Conservation (phyloP, 2,888 invertebrate species). For the Eupelmus urozonus region DNA sequence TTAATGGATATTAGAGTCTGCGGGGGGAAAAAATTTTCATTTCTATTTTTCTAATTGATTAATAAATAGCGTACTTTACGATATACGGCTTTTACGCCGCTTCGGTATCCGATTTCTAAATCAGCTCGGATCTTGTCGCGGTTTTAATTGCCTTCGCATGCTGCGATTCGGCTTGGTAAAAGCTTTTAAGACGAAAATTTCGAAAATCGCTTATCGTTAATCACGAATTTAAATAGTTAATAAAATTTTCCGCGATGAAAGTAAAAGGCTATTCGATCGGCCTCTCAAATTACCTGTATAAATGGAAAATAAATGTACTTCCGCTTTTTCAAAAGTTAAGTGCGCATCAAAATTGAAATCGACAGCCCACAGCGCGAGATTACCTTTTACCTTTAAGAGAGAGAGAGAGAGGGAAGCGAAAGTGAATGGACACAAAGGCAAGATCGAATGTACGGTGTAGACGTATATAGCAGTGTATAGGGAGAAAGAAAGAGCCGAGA, state of each 20-base stretch:
- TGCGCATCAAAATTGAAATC: conserved; percentile 46
- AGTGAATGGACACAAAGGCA: conserved; percentile 16
- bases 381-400: no score
- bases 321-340: not conserved
- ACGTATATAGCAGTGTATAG: not conserved
- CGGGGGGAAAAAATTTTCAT: not conserved
- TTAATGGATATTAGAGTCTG: conserved; percentile 5
- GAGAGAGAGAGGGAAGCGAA: conserved; percentile 40
- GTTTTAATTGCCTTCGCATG: not conserved
- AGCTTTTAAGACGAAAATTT: no score
- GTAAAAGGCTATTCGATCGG: not conserved
- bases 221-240: no score
- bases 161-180: no score
- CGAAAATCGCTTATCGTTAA: no score
- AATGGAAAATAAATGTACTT: conserved; percentile 7
- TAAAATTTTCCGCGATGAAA: not conserved
- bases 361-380: no score
- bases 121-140: no score
- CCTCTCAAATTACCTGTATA: not conserved
- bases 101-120: not conserved
- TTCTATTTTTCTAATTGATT: conserved; percentile 32
- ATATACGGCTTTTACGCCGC: not conserved
- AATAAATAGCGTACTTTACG: conserved; percentile 1
- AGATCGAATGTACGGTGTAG: not conserved
- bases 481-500: conserved; percentile 16